phyloP scores from a whole-genome alignment of 2,113 vertebrate species.

The Cygnus atratus region DNA sequence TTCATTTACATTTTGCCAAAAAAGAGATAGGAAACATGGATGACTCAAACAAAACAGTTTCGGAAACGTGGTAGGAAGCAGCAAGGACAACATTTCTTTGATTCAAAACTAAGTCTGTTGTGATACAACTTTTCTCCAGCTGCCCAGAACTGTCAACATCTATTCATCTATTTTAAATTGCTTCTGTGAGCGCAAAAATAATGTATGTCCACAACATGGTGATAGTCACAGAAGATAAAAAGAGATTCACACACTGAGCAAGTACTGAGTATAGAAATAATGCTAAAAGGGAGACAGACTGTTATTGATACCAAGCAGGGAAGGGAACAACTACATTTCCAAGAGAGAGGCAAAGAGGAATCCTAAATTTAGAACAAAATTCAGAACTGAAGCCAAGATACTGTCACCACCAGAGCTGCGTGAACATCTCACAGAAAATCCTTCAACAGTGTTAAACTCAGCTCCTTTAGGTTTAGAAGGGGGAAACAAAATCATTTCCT shows the following conservation, averaged over 20 bases:
- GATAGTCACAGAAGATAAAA: slow-evolving; percentile 42
- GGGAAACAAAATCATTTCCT: not conserved
- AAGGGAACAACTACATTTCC: slow-evolving; percentile 64
- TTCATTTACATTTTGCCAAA: slow-evolving; percentile 5
- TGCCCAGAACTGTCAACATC: slow-evolving; percentile 32
- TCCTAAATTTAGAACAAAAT: slow-evolving; percentile 74
- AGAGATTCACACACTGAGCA: slow-evolving; percentile 35
- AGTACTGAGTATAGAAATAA: slow-evolving; percentile 24
- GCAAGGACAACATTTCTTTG: slow-evolving; percentile 8
- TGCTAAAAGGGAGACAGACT: slow-evolving; percentile 48
- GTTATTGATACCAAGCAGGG: slow-evolving; percentile 60
- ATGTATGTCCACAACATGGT: not conserved
- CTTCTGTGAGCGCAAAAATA: slow-evolving; percentile 26
- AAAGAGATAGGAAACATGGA: not conserved
- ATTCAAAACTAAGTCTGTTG: slow-evolving; percentile 9
- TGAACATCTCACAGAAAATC: slow-evolving; percentile 63
- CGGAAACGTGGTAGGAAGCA: not conserved
- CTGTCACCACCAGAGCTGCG: slow-evolving; percentile 61
- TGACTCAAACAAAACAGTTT: not conserved
- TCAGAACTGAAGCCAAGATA: slow-evolving; percentile 67
- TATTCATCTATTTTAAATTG: slow-evolving; percentile 32
- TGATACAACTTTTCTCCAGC: slow-evolving; percentile 2
- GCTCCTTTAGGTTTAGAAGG: not conserved
- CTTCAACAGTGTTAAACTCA: slow-evolving; percentile 46
- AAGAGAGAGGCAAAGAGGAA: slow-evolving; percentile 57